A percentile compares a stretch with the other conserved stretches of the same genome.
Conservation (phyloP, 2,888 invertebrate species). For the Monopis laevigella region DNA sequence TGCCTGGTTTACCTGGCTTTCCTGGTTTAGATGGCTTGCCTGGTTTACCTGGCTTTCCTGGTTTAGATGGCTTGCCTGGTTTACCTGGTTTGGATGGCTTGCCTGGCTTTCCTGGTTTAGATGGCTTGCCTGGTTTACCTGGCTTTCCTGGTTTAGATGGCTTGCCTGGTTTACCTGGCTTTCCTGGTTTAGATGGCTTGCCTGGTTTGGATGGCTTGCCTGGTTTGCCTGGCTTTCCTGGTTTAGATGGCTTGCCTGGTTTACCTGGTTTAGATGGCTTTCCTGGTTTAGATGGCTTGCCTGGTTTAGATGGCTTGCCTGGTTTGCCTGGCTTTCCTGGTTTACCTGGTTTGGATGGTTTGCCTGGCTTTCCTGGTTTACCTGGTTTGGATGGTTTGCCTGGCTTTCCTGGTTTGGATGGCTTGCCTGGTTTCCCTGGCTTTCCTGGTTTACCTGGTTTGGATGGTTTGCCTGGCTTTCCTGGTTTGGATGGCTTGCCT, state of each 20-base stretch:
- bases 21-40: background rate
- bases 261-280: no score
- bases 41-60: slow-evolving; percentile 9
- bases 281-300: slow-evolving; percentile 3
- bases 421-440: background rate
- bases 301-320: background rate
- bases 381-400: slow-evolving; percentile 12
- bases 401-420: slow-evolving; percentile 8
- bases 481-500: slow-evolving; percentile 13
- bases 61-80: background rate
- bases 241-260: slow-evolving; percentile 6
- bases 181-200: slow-evolving; percentile 2
- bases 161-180: slow-evolving; percentile 6
- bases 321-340: slow-evolving; percentile 9
- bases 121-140: background rate
- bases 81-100: background rate
- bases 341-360: slow-evolving; percentile 4
- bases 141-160: background rate
- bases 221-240: slow-evolving; percentile 11
- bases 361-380: slow-evolving; percentile 10
- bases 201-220: slow-evolving; percentile 11
- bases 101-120: slow-evolving; percentile 3
- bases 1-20: background rate
- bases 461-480: slow-evolving; percentile 11
- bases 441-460: slow-evolving; percentile 5